Conservation (phyloP, 2,113 vertebrate genomes). For the Ciconia boyciana region DNA sequence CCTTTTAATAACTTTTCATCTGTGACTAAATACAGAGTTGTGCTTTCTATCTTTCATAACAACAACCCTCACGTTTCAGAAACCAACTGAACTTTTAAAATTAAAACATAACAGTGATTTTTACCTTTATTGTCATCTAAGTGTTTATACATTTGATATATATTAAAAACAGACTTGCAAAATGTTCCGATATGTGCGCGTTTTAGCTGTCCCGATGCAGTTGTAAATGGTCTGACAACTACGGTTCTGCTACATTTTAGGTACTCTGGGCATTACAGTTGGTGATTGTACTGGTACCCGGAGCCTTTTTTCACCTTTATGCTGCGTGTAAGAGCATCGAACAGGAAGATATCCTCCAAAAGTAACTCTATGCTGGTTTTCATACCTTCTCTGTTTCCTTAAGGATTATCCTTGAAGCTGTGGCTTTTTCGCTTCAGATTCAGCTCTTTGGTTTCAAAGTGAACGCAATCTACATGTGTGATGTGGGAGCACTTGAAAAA, state of each 20-base stretch:
- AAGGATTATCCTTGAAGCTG: slow-evolving; percentile 83
- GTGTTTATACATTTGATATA: background rate
- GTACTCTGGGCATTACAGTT: slow-evolving; percentile 86
- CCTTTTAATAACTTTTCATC: background rate
- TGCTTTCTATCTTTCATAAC: background rate
- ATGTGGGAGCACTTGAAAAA: slow-evolving; percentile 76
- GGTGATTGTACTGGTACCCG: slow-evolving; percentile 83
- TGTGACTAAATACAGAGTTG: background rate
- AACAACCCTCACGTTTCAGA: background rate
- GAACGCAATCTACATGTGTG: slow-evolving; percentile 76
- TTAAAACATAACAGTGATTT: background rate
- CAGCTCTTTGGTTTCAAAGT: slow-evolving; percentile 89
- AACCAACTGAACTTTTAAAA: background rate
- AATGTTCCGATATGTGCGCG: background rate
- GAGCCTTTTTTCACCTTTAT: slow-evolving; percentile 85
- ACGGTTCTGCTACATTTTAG: slow-evolving; percentile 67
- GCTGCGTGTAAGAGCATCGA: slow-evolving; percentile 84
- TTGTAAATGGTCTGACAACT: background rate
- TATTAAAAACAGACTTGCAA: background rate
- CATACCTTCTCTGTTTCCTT: slow-evolving; percentile 86
- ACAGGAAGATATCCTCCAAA: slow-evolving; percentile 86
- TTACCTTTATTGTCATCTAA: background rate
- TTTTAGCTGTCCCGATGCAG: background rate
- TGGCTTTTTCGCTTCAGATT: slow-evolving; percentile 88
- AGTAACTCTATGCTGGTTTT: slow-evolving; percentile 78